These are phyloP conservation scores for Poecile atricapillus DNA, from an alignment of 2,113 vertebrate genomes.

Conservation along the genomic window DNA sequence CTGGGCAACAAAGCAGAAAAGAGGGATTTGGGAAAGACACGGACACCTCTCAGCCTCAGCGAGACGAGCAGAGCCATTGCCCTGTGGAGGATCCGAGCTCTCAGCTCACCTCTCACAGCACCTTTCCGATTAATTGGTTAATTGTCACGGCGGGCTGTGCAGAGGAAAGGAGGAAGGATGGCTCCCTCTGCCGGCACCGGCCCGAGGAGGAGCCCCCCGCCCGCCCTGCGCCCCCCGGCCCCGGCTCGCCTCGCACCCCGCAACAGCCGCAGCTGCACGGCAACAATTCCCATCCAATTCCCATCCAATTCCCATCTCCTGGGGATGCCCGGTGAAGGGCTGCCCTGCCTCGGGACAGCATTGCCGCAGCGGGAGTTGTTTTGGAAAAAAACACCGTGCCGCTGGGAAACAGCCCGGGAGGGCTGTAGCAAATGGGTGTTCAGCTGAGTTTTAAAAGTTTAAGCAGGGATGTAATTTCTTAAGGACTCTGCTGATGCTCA, in stretches of 20 bases:
- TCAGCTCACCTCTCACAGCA: not conserved
- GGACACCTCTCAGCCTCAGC: not conserved
- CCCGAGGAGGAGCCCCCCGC: not conserved
- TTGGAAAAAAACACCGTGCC: fast-evolving
- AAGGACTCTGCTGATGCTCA: slow-evolving; percentile 11
- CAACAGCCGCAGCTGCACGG: fast-evolving
- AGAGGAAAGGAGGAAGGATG: not conserved
- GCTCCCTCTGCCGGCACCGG: slow-evolving; percentile 61
- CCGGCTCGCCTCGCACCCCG: not conserved
- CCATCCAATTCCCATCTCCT: too few relatives aligned
- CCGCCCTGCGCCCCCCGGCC: not conserved
- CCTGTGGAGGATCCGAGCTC: not conserved
- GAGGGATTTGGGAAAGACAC: not conserved
- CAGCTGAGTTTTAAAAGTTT: not conserved
- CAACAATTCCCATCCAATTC: fast-evolving
- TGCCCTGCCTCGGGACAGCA: fast-evolving
- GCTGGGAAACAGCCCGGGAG: not conserved
- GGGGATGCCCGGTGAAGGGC: fast-evolving
- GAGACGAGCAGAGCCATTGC: not conserved
- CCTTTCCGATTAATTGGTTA: slow-evolving; percentile 9
- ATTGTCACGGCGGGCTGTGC: not conserved
- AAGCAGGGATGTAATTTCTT: not conserved
- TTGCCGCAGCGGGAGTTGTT: not conserved
- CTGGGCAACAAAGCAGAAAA: not conserved
- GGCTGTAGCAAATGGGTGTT: not conserved